Evolutionary conservation across 2,888 invertebrate genomes (phyloP).

Genomic region (Drosophila prostipennis): DNA sequence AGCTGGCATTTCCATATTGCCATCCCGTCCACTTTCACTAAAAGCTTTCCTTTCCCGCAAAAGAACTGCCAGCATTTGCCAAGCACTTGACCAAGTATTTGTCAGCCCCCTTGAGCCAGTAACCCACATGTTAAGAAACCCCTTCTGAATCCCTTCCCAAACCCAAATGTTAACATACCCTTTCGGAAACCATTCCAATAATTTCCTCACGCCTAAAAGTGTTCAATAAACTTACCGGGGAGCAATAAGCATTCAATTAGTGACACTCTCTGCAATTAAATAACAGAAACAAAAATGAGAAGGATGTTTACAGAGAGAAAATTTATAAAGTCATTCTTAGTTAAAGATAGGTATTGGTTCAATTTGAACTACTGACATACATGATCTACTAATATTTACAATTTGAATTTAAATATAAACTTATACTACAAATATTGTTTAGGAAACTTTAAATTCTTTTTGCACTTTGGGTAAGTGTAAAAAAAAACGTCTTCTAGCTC

Average conservation of each 20-base stretch:
- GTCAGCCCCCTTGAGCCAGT: constrained; percentile 38
- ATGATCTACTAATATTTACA: no score
- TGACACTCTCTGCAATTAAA: constrained; percentile 32
- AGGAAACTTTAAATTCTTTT: no score
- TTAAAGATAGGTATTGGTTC: no score
- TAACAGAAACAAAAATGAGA: constrained; percentile 14
- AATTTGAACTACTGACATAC: no score
- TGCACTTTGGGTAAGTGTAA: no score
- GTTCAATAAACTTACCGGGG: constrained; percentile 34
- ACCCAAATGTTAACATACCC: constrained; percentile 5
- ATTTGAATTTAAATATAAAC: no score
- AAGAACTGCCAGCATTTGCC: constrained; percentile 34
- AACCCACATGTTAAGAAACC: constrained; percentile 33
- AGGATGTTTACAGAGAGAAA: constrained; percentile 1
- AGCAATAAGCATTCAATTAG: constrained; percentile 38
- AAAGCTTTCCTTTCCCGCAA: constrained; percentile 34
- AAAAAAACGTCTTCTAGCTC: no score
- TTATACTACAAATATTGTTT: no score
- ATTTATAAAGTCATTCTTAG: no score
- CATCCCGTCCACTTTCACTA: constrained; percentile 36
- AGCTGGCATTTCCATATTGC: constrained; percentile 41
- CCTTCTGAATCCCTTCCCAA: not conserved
- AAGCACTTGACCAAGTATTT: constrained; percentile 46
- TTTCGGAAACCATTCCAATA: not conserved
- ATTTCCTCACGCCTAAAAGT: not conserved